phyloP scores from a whole-genome alignment of 2,113 vertebrate genomes.

The Vimba vimba region DNA sequence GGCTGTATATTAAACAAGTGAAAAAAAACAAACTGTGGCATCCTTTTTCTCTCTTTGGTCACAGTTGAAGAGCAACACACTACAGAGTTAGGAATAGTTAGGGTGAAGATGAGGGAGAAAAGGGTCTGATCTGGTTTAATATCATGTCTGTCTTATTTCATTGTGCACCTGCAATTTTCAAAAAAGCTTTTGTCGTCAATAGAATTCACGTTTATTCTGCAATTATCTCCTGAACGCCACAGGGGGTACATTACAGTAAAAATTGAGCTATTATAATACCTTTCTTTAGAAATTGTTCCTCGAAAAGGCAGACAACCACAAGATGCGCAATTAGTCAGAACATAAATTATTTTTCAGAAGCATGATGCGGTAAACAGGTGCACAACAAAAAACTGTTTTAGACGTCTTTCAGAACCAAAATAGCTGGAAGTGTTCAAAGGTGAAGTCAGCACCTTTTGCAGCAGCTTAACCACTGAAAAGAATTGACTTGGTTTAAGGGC shows the following conservation, averaged over 20 bases:
- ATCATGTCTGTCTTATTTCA: conserved; percentile 18
- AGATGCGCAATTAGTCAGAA: conserved; percentile 42
- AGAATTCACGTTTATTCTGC: conserved; percentile 44
- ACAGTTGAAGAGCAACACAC: conserved; percentile 9
- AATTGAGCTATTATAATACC: conserved; percentile 38
- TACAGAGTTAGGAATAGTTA: not conserved
- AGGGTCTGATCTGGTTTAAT: conserved; percentile 39
- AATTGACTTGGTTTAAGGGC: conserved; percentile 13
- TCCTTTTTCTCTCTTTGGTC: not conserved
- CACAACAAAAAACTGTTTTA: conserved; percentile 9
- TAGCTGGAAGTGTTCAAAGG: not conserved
- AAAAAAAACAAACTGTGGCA: not conserved
- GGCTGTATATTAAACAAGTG: conserved; percentile 39
- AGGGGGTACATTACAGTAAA: conserved; percentile 19
- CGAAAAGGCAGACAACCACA: not conserved
- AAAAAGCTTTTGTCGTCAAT: conserved; percentile 41
- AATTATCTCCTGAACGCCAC: conserved; percentile 47
- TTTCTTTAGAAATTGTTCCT: conserved; percentile 40
- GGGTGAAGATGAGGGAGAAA: not conserved
- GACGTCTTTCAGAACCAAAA: not conserved
- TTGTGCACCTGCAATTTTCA: conserved; percentile 25
- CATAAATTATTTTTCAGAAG: conserved; percentile 23
- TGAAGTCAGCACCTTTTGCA: conserved; percentile 1
- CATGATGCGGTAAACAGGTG: conserved; percentile 43
- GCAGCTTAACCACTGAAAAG: not conserved